Evolutionary conservation across 2,888 invertebrate genomes (phyloP), one percentile per base, ranked within the genome.

Genomic region (Oxycera nigricornis): DNA sequence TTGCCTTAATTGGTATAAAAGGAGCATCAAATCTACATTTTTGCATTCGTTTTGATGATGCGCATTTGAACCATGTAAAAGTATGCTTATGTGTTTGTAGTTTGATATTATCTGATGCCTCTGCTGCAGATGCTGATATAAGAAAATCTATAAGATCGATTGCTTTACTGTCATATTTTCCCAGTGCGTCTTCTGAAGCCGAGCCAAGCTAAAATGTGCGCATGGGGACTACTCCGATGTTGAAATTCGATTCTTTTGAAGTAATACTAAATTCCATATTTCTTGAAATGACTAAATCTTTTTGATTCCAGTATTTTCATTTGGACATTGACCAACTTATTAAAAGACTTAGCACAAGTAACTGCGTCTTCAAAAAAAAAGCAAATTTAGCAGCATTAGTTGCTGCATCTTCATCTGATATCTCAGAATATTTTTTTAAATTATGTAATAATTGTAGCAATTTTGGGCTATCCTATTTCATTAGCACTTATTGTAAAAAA

Each of bases 221-320:
- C 76, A 72, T 76, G 77, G 35, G 73, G 79, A 77, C 75, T 81
- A n/a, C n/a, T n/a, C n/a, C n/a, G n/a, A n/a, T n/a, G n/a, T n/a
- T n/a, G n/a, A n/a, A n/a, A n/a, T n/a, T 85, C 83, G 76, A 83
- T 80, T 52, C 79, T 52, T 52, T 78, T 78, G 74, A 82, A 82
- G 67, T 80, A 82, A 75, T 79, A 41, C 1, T 72, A 17, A n/a
- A 81, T 73, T 20, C 65, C 6, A 76, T 80, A 80, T 72, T 79
- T 77, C 57, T 77, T 76, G 52, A 81, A 81, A 9, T 81, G 81
- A 70, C 78, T 78, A 11, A 14, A 14, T 46, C 62, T 77, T n/a
- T 75, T 77, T 9, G 78, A 79, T 73, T 77, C 73, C 35, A 77
- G n/a, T n/a, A n/a, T n/a, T n/a, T n/a, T n/a, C n/a, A n/a, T n/a